Evolutionary conservation across 2,888 invertebrate genomes (phyloP).

Genomic region (Brachylomia viminalis): DNA sequence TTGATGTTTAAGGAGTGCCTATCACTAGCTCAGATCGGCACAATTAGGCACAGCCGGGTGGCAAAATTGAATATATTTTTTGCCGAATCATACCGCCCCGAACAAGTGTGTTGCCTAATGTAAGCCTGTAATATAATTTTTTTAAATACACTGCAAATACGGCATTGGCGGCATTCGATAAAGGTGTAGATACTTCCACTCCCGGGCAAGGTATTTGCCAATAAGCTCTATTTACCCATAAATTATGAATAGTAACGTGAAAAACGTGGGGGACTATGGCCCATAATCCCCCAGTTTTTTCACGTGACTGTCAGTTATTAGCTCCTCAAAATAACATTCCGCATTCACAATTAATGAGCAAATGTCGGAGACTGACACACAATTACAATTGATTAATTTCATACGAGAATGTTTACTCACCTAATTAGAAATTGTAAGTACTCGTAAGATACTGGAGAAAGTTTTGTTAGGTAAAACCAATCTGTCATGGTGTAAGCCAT

Average conservation of each 20-base stretch:
- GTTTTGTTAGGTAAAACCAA: constrained; percentile 63
- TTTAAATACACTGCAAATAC: neutral
- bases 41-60: neutral
- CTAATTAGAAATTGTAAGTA: constrained; percentile 28
- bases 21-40: neutral
- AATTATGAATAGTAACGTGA: neutral
- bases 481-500: constrained; percentile 44
- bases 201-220: neutral
- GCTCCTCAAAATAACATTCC: constrained; percentile 3
- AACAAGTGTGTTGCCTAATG: neutral
- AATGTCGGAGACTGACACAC: neutral
- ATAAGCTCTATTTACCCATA: neutral
- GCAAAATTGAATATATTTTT: neutral
- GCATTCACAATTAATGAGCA: constrained; percentile 4
- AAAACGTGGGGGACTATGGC: neutral
- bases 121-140: neutral
- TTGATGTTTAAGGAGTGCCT: neutral
- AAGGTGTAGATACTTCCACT: neutral
- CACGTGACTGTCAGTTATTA: neutral
- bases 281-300: neutral
- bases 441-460: too few relatives aligned
- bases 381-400: constrained; percentile 16
- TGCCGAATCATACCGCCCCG: neutral
- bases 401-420: neutral
- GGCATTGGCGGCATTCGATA: neutral